phyloP scores from a whole-genome alignment of 2,113 vertebrate genomes.

The Stigmatopora nigra region DNA sequence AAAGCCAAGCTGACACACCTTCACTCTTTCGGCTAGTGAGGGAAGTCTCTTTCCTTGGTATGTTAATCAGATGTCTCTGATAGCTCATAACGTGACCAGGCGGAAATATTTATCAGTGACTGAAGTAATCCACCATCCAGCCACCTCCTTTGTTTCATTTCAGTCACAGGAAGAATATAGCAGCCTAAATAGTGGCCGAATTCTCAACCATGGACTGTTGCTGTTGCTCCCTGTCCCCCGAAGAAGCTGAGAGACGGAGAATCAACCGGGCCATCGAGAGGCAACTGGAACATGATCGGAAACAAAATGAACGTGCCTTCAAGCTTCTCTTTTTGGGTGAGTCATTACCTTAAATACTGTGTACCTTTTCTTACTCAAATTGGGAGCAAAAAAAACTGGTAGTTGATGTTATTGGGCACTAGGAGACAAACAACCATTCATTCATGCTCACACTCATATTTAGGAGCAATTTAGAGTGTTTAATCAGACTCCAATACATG shows the following conservation, averaged over 20 bases:
- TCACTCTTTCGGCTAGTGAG: neutral
- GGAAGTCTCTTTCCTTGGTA: neutral
- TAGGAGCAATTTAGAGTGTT: too few relatives aligned
- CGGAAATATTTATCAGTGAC: neutral
- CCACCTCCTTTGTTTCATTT: constrained; percentile 1
- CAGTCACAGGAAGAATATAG: constrained; percentile 17
- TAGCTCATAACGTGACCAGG: neutral
- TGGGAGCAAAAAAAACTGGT: too few relatives aligned
- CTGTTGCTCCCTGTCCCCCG: constrained; percentile 74
- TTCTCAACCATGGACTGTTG: constrained; percentile 41
- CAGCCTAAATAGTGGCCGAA: neutral
- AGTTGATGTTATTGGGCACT: too few relatives aligned
- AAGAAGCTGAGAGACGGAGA: constrained; percentile 66
- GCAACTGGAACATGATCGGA: constrained; percentile 71
- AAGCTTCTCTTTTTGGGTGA: constrained; percentile 82
- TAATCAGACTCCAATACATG: too few relatives aligned
- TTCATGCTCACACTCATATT: too few relatives aligned
- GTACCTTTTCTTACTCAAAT: neutral
- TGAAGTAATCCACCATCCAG: neutral
- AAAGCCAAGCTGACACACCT: neutral
- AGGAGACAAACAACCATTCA: too few relatives aligned
- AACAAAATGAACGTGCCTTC: constrained; percentile 58
- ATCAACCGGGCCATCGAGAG: constrained; percentile 78
- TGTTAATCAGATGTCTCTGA: neutral
- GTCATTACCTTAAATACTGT: constrained; percentile 12